Conservation (phyloP, 92 coral and sea anemone genomes). For the Epizoanthus stellaris region DNA sequence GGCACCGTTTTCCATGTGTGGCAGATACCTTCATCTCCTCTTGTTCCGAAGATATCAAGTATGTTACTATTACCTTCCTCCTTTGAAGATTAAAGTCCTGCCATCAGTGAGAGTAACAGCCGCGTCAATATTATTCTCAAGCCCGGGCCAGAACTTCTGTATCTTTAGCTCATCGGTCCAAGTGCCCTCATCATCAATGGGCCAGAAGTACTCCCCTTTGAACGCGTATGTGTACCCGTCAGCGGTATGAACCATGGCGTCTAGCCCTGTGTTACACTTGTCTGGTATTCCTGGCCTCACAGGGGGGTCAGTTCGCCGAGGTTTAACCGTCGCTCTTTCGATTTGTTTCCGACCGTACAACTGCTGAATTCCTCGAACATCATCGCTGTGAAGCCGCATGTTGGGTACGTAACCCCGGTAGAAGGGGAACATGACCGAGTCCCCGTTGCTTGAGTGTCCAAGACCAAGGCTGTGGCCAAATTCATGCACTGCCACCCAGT, state of each 20-base stretch:
- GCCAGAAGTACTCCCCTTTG: conserved; percentile 91
- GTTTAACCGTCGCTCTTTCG: conserved; percentile 29
- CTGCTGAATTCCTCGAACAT: conserved; percentile 78
- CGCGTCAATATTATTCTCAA: conserved; percentile 82
- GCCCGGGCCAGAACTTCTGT: conserved; percentile 75
- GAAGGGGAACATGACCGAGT: conserved; percentile 92
- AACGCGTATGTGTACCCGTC: conserved; percentile 81
- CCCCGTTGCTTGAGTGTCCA: conserved; percentile 72
- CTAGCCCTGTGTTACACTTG: conserved; percentile 64
- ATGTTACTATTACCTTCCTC: conserved; percentile 42
- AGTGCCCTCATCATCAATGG: conserved; percentile 69
- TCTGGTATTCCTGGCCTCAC: conserved; percentile 60
- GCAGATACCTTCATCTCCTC: no score
- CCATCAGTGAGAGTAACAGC: conserved; percentile 77
- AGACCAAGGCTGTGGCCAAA: conserved; percentile 95
- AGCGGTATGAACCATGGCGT: conserved; percentile 72
- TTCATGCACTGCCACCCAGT: conserved; percentile 94
- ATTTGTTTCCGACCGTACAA: conserved; percentile 74
- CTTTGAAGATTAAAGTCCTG: conserved; percentile 83
- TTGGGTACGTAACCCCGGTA: conserved; percentile 75
- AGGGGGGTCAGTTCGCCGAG: conserved; percentile 57
- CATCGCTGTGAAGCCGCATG: conserved; percentile 77
- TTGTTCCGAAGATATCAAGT: neutral
- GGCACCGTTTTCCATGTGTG: neutral
- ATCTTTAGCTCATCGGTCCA: conserved; percentile 78